Base-by-base conservation (phyloP, 2,113 vertebrate genomes). In the Phrynosoma platyrhinos region DNA sequence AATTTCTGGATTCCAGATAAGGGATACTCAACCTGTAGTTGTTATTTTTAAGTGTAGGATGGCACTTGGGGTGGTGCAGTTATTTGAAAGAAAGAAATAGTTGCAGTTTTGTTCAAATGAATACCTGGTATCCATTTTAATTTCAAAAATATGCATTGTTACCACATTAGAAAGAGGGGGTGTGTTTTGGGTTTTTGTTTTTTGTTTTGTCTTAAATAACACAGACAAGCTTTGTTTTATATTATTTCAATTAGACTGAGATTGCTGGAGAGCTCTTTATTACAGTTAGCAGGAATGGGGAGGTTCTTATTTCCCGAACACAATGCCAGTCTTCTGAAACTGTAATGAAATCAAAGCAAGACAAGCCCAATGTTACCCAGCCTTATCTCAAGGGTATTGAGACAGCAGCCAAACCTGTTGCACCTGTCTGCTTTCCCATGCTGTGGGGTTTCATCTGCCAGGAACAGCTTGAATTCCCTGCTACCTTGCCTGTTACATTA, bases 341-440 rank as follows among this genome's bases (percentile, higher is more conserved):
- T 92, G 66, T 85, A 84, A 91, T 91, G 92, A 91, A 90, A 93
- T 93, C 83, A 27, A 2, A 91, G 23, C 0, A 92, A 89, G 92
- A 52, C 78, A 93, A 93, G 86, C 87, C 91, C 91, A 30, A 36
- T 86, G 94, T 94, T 96, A 94, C 76, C 94, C 92, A 93, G 75
- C 87, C 88, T 87, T 86, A 91, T 84, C 90, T 93, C 85, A 76
- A 79, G 94, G 85, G 89, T 92, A 91, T 87, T 89, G 85, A 96
- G 86, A 52, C 23, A 91, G 91, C 52, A 89, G 88, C 76, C 93
- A 91, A 94, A 95, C 96, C 47, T 69, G 96, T 82, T 88, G 52
- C 88, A 89, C 96, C 68, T 86, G 96, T 87, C 94, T 88, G 64
- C 69, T 85, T 93, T 97, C 95, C 94, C 96, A 96, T 86, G 87